Evolutionary conservation across 2,113 vertebrate species (phyloP).

Genomic region (Acanthochromis polyacanthus): DNA sequence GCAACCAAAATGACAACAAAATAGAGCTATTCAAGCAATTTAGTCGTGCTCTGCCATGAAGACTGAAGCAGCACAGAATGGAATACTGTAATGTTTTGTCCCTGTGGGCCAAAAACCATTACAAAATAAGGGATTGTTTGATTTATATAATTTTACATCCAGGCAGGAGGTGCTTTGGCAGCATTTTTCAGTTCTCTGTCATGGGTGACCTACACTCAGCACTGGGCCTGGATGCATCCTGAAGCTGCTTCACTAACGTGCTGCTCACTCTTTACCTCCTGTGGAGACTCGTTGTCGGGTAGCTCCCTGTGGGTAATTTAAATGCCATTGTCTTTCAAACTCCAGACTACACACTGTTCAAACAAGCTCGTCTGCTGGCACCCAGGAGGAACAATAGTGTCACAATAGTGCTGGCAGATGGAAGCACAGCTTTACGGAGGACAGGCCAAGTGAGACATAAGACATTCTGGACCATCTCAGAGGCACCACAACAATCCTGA

Average conservation of each 20-base stretch:
- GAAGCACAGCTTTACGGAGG: background rate
- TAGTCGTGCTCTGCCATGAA: background rate
- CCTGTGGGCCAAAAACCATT: too few species aligned
- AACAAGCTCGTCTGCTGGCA: too few species aligned
- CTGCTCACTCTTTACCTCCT: background rate
- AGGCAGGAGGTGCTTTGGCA: too few species aligned
- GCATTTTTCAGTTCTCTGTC: too few species aligned
- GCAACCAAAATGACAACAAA: background rate
- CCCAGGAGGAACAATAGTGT: too few species aligned
- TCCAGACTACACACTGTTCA: background rate
- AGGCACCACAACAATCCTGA: background rate
- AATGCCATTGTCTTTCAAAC: background rate
- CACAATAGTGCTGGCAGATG: background rate
- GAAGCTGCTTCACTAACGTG: background rate
- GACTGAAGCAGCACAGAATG: too few species aligned
- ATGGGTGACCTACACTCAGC: too few species aligned
- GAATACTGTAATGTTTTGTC: too few species aligned
- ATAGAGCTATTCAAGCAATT: background rate
- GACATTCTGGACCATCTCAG: background rate
- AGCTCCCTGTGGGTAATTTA: background rate
- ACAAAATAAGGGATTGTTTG: too few species aligned
- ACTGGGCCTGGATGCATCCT: too few species aligned
- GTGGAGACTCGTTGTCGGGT: background rate
- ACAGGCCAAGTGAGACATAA: too few species aligned
- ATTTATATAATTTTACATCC: too few species aligned